phyloP scores from a whole-genome alignment of 2,888 invertebrate species.

The Hirtodrosophila cameraria region DNA sequence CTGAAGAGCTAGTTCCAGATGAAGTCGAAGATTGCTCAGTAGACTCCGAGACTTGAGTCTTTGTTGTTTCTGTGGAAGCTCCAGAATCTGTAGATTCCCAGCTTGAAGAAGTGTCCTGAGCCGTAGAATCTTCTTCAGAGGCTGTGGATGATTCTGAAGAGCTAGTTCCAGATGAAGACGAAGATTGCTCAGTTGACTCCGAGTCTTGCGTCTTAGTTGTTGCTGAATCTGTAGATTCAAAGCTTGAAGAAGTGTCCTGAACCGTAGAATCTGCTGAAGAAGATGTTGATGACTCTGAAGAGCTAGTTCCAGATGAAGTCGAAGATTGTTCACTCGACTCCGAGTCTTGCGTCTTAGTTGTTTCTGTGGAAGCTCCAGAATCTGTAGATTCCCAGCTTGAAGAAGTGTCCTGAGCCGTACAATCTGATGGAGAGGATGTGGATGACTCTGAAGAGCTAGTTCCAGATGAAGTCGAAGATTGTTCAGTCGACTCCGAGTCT shows the following conservation, averaged over 20 bases:
- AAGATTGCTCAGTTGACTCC: neutral
- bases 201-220: neutral
- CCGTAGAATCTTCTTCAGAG: no score
- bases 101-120: no score
- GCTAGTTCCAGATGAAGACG: neutral
- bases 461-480: neutral
- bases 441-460: slow-evolving; percentile 1
- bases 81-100: no score
- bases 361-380: no score
- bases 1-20: no score
- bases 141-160: neutral
- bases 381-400: neutral
- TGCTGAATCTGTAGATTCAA: neutral
- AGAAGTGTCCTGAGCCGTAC: neutral
- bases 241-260: neutral
- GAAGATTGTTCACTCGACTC: neutral
- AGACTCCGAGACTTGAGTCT: no score
- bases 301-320: neutral
- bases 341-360: no score
- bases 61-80: no score
- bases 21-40: no score
- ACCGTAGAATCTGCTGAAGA: neutral
- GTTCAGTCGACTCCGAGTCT: neutral
- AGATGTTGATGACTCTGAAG: neutral
- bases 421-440: neutral